Evolutionary conservation across 2,888 invertebrate species (phyloP), one percentile per base, ranked within the genome.

Genomic region (Caenorhabditis panamensis): DNA sequence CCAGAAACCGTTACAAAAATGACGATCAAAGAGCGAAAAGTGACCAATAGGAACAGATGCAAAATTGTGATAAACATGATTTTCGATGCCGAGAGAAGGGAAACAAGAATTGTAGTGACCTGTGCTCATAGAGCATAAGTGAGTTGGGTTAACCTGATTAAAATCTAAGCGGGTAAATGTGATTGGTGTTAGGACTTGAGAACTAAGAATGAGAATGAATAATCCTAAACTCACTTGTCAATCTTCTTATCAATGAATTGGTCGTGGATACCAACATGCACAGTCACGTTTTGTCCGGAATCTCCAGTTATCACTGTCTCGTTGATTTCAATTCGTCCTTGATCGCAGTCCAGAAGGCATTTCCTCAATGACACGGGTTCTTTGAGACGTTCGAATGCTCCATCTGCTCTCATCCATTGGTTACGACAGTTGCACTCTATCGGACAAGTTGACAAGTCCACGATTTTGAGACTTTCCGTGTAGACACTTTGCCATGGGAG

Each of bases 371-470:
- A 49, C 2, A 13, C 4, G 0, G 79, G 79, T 28, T 59, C 61
- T 31, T 44, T 61, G 20, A 79, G 31, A 4, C 44, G 28, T 11
- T 56, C 72, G 37, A 79, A 79, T n/a, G 28, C 18, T 20, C 44
- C 41, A 18, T 67, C 63, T 0, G 58, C 51, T 13, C 24, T 37
- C 69, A 85, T 62, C 83, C 83, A 85, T 26, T 68, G 63, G 44
- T 85, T 79, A 18, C 47, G 63, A 63, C 85, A 85, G 1, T 61
- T 49, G 58, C 86, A 86, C 31, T 68, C 62, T 9, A 86, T 77
- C 2, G 84, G 84, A 53, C 86, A 86, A 18, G 58, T 58, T 16
- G 66, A 58, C 9, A 84, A 28, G 61, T 84, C 83, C n/a, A 84
- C 58, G n/a, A 26, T 36, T 24, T 36, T 62, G 0, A 71, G 51